Conservation (phyloP, 2,113 vertebrate genomes). For the Tachuris rubrigastra region DNA sequence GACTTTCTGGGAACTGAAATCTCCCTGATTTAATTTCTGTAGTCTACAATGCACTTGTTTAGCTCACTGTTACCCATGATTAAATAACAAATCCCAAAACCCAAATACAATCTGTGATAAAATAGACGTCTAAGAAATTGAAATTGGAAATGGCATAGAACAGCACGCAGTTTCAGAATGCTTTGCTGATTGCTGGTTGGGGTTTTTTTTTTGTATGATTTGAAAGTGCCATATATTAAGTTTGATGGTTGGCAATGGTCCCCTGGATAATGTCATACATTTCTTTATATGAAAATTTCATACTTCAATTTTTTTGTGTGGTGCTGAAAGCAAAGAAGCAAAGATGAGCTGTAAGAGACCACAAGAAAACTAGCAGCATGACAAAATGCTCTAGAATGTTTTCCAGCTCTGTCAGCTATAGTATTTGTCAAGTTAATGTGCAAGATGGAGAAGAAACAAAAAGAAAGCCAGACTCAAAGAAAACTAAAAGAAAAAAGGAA, state of each 20-base stretch:
- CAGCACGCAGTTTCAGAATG: not conserved
- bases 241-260: not conserved
- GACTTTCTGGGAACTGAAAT: not conserved
- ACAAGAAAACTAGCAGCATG: not conserved
- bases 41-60: not conserved
- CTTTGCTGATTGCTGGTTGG: not conserved
- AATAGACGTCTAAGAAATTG: not conserved
- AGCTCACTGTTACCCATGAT: not conserved
- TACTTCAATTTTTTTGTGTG: not conserved
- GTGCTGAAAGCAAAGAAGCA: not conserved
- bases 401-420: not conserved
- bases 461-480: not conserved
- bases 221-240: not conserved
- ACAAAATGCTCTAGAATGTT: not conserved
- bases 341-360: not conserved
- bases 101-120: not conserved
- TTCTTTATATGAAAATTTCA: not conserved
- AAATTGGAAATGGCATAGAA: not conserved
- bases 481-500: not conserved
- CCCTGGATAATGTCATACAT: not conserved
- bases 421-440: not conserved
- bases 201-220: not conserved
- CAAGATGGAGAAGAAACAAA: not conserved
- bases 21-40: not conserved
- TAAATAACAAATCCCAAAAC: slow-evolving; percentile 22